A percentile compares a stretch with the other conserved stretches of the same genome.
Conservation (phyloP, 2,113 vertebrate species). For the Candoia aspera region DNA sequence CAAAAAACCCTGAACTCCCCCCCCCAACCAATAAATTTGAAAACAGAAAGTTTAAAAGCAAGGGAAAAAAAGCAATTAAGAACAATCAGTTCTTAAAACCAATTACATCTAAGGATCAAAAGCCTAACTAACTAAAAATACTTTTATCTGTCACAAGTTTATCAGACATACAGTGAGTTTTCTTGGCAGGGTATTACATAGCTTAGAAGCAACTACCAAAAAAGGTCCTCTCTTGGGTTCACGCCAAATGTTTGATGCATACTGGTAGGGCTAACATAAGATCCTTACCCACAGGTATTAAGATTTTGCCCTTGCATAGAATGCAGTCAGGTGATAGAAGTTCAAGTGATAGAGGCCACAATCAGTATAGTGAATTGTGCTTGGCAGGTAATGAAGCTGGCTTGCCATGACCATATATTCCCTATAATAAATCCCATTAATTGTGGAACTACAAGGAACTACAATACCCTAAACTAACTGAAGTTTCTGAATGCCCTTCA, state of each 20-base stretch:
- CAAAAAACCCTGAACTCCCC: not conserved
- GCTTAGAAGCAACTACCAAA: not conserved
- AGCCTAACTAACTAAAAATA: not conserved
- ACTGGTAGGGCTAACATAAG: not conserved
- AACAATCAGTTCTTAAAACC: not conserved
- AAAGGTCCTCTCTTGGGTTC: not conserved
- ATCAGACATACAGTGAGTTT: not conserved
- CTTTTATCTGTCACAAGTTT: too few relatives aligned
- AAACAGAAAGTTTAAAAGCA: not conserved
- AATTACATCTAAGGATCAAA: not conserved
- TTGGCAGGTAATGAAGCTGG: not conserved
- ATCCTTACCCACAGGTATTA: not conserved
- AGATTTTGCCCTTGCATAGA: not conserved
- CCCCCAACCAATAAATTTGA: not conserved
- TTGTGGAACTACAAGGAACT: not conserved
- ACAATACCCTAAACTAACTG: not conserved
- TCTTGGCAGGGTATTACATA: not conserved
- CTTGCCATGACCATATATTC: not conserved
- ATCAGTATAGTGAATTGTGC: not conserved
- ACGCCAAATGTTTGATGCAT: not conserved
- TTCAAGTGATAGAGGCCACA: not conserved
- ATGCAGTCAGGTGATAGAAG: not conserved
- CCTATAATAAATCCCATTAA: not conserved
- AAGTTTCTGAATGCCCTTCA: not conserved
- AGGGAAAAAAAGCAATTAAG: not conserved